These are phyloP conservation scores for Seira musarum DNA, from an alignment of 2,888 invertebrate genomes.

Conservation along the genomic window DNA sequence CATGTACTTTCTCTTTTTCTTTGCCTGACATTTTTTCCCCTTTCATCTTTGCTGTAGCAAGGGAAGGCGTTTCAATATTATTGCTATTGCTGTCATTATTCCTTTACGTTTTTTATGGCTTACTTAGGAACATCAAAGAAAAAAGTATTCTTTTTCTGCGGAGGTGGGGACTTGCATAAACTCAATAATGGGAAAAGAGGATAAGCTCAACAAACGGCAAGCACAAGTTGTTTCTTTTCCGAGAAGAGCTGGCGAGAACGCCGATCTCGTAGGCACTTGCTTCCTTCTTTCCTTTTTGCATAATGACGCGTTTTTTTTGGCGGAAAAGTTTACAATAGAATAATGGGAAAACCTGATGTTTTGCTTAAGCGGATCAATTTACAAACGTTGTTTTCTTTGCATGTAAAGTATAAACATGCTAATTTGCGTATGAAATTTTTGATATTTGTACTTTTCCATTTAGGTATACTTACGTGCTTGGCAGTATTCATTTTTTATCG, in stretches of 20 bases:
- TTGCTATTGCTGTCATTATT: slow-evolving; percentile 39
- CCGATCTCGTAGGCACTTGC: background rate
- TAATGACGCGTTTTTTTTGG: background rate
- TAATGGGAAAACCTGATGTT: background rate
- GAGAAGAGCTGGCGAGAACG: too few relatives aligned
- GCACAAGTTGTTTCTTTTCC: too few relatives aligned
- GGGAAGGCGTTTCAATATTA: slow-evolving; percentile 39
- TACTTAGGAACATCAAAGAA: background rate
- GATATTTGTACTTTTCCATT: too few relatives aligned
- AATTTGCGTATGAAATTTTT: too few relatives aligned
- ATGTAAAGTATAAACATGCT: too few relatives aligned
- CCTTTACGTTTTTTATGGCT: background rate
- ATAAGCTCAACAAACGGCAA: too few relatives aligned
- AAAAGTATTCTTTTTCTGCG: background rate
- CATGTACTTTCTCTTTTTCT: slow-evolving; percentile 1
- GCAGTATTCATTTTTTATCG: too few relatives aligned
- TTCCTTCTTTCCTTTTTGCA: background rate
- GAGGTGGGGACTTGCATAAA: background rate
- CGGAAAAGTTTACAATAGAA: background rate
- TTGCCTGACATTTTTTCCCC: background rate
- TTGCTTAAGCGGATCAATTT: background rate
- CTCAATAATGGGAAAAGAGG: background rate
- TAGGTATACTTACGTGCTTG: too few relatives aligned
- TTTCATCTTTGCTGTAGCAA: background rate
- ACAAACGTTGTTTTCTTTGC: background rate